Evolutionary conservation across 2,797 vertebrate genomes (phyloP).

Genomic region (Lindbergichthys nudifrons): DNA sequence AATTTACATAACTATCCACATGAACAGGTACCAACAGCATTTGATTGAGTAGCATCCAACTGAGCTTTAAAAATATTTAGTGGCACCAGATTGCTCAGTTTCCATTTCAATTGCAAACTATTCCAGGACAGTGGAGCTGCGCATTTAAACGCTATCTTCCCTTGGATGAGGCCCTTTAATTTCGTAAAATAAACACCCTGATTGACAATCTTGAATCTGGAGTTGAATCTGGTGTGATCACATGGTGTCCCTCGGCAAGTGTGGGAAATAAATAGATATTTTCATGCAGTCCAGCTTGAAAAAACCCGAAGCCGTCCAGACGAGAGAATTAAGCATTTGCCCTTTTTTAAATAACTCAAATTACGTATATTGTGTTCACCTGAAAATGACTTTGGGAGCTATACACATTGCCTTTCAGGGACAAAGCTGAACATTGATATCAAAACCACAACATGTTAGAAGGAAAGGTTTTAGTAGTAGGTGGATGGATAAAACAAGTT

Average conservation of each 20-base stretch:
- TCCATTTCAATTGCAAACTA: too few species aligned
- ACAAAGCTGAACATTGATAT: not conserved
- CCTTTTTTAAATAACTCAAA: not conserved
- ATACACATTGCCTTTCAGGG: not conserved
- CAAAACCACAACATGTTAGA: not conserved
- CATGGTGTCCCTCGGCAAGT: not conserved
- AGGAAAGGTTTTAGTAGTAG: not conserved
- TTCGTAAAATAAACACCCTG: constrained; percentile 47
- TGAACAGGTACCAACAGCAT: too few species aligned
- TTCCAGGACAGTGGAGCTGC: too few species aligned
- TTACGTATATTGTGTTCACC: not conserved
- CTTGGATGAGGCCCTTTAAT: constrained; percentile 28
- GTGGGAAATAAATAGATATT: constrained; percentile 3
- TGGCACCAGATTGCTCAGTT: too few species aligned
- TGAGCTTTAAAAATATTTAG: too few species aligned
- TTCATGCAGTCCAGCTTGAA: not conserved
- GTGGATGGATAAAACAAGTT: not conserved
- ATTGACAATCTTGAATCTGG: constrained; percentile 53
- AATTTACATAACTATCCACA: too few species aligned
- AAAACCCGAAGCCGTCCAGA: not conserved
- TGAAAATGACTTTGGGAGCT: not conserved
- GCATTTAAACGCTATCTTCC: too few species aligned
- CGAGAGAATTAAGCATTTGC: not conserved
- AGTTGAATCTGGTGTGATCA: constrained; percentile 4
- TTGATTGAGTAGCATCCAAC: too few species aligned